phyloP scores from a whole-genome alignment of 2,888 invertebrate genomes.

The Oxyscelio sp. region DNA sequence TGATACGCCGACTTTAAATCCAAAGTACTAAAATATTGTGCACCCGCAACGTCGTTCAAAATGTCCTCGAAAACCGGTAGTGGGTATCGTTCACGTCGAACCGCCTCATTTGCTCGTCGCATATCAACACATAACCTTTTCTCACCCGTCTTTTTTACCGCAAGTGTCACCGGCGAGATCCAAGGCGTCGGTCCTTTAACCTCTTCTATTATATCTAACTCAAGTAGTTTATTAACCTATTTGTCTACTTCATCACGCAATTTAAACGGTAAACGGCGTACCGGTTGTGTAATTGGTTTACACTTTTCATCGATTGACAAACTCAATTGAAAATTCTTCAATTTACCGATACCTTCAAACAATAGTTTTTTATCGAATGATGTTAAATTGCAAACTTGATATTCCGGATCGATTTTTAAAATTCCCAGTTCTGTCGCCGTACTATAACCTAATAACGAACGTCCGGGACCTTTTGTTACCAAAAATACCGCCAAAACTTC shows the following conservation, averaged over 20 bases:
- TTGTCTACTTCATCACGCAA: conserved; percentile 70
- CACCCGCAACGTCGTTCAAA: too few relatives aligned
- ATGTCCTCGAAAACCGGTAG: not conserved
- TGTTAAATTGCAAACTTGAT: conserved; percentile 13
- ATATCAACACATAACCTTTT: conserved; percentile 73
- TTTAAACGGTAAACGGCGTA: conserved; percentile 50
- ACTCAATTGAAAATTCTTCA: conserved; percentile 78
- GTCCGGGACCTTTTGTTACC: conserved; percentile 35
- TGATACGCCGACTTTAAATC: conserved; percentile 85
- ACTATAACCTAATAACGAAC: conserved; percentile 70
- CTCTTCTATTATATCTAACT: conserved; percentile 17
- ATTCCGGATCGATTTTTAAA: conserved; percentile 70
- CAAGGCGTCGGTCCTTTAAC: conserved; percentile 71
- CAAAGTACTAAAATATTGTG: conserved; percentile 71
- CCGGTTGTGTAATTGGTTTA: conserved; percentile 64
- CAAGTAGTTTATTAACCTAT: conserved; percentile 72
- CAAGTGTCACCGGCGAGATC: conserved; percentile 80
- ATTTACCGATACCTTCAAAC: conserved; percentile 76
- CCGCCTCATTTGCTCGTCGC: conserved; percentile 74
- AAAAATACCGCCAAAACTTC: conserved; percentile 61
- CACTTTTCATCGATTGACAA: conserved; percentile 76
- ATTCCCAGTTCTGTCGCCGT: conserved; percentile 69
- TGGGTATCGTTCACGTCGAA: conserved; percentile 56
- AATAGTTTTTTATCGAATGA: not conserved
- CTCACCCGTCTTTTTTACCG: conserved; percentile 76